Evolutionary conservation across 2,888 invertebrate species (phyloP).

Genomic region (Cerastis leucographa): DNA sequence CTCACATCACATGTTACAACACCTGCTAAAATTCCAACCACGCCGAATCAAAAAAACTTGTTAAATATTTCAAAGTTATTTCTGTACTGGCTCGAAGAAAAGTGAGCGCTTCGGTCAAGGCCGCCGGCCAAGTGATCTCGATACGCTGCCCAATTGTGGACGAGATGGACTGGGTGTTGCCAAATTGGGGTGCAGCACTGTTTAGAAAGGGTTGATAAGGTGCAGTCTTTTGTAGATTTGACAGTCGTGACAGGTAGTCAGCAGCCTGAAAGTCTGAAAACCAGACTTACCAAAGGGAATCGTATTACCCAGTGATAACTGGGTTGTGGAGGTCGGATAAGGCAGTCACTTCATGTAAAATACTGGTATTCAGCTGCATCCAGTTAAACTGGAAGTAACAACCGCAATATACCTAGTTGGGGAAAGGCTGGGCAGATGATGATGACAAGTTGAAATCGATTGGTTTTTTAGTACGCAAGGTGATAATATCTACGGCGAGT

Average conservation of each 20-base stretch:
- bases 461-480: not conserved
- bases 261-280: no score
- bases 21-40: slow-evolving; percentile 39
- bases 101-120: slow-evolving; percentile 65
- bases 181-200: slow-evolving; percentile 19
- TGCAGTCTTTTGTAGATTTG: not conserved
- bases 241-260: no score
- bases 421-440: no score
- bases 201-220: slow-evolving; percentile 19
- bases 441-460: not conserved
- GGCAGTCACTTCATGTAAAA: no score
- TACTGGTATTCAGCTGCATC: no score
- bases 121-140: slow-evolving; percentile 56
- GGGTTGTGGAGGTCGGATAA: no score
- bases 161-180: slow-evolving; percentile 37
- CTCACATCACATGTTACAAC: slow-evolving; percentile 14
- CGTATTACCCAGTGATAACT: no score
- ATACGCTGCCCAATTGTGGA: slow-evolving; percentile 46
- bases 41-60: slow-evolving; percentile 42
- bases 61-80: slow-evolving; percentile 51
- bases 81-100: slow-evolving; percentile 42
- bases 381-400: no score
- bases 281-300: no score
- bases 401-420: no score
- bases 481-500: not conserved